A percentile compares a stretch with the other conserved stretches of the same genome.
phyloP scores from a whole-genome alignment of 1,140 invertebrate genomes.

The Batillaria attramentaria region DNA sequence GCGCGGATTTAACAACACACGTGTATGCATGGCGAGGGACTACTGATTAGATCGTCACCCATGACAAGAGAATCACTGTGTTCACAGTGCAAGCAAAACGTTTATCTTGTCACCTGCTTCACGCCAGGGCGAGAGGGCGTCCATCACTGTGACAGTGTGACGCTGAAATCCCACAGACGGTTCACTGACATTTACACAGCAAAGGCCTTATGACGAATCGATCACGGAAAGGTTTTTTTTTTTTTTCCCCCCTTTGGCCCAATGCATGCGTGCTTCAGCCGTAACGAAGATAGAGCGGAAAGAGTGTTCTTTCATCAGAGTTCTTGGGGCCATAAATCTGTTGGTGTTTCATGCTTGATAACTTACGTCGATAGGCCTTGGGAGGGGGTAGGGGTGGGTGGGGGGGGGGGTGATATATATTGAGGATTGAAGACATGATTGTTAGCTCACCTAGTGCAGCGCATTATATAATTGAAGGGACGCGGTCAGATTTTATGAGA shows the following conservation, averaged over 20 bases:
- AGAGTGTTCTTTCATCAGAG: not conserved
- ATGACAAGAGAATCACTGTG: not conserved
- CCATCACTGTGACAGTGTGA: not conserved
- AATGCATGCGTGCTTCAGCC: not conserved
- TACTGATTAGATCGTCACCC: not conserved
- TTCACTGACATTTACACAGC: not conserved
- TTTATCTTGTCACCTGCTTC: not conserved
- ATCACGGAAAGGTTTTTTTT: too few species aligned
- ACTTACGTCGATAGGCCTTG: too few species aligned
- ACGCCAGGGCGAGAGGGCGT: not conserved
- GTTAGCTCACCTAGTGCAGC: too few species aligned
- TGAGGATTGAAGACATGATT: too few species aligned
- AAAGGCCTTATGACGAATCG: too few species aligned
- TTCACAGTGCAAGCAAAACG: not conserved
- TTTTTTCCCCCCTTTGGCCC: not conserved
- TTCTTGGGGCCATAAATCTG: too few species aligned
- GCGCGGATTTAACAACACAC: not conserved
- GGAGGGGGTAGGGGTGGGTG: too few species aligned
- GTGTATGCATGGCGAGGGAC: not conserved
- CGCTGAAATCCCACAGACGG: not conserved
- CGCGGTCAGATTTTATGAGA: too few species aligned
- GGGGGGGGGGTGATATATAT: too few species aligned
- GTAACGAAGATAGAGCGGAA: not conserved
- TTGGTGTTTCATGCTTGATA: too few species aligned
- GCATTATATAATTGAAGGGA: too few species aligned